phyloP scores from a whole-genome alignment of 2,888 invertebrate species.

The Yponomeuta sedellus region DNA sequence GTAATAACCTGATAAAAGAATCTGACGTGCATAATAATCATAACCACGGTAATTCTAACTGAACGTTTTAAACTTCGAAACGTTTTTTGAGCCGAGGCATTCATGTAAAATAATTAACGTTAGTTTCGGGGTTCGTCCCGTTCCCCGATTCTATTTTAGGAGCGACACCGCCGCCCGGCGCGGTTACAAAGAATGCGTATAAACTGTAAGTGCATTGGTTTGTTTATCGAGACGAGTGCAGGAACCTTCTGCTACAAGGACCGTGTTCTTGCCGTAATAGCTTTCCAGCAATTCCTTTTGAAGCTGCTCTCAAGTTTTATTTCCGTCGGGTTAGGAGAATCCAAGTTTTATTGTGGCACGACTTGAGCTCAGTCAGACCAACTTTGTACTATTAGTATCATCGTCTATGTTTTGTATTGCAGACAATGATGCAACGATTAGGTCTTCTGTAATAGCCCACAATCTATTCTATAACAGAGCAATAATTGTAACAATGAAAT shows the following conservation, averaged over 20 bases:
- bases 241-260: conserved; percentile 4
- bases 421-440: neutral
- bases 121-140: conserved; percentile 1
- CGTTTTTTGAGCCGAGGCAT: neutral
- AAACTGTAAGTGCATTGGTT: conserved; percentile 60
- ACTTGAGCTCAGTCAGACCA: neutral
- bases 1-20: neutral
- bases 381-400: neutral
- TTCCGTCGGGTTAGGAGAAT: conserved; percentile 2
- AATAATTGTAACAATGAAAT: conserved; percentile 16
- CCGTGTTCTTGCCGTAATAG: conserved; percentile 11
- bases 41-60: neutral
- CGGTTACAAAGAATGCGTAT: conserved; percentile 44
- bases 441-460: neutral
- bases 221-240: conserved; percentile 61
- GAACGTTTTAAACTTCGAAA: neutral
- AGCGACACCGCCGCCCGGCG: conserved; percentile 30
- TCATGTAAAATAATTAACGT: conserved; percentile 1
- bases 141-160: conserved; percentile 46
- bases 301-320: conserved; percentile 10
- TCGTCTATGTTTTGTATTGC: neutral
- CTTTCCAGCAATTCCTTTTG: conserved; percentile 15
- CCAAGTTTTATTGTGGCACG: neutral
- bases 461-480: neutral
- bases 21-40: neutral